Percentiles rank a stretch among this genome's conserved stretches.
These are phyloP conservation scores for Tympanoctomys barrerae DNA, from an alignment of 2,797 vertebrate genomes.

Conservation along the genomic window DNA sequence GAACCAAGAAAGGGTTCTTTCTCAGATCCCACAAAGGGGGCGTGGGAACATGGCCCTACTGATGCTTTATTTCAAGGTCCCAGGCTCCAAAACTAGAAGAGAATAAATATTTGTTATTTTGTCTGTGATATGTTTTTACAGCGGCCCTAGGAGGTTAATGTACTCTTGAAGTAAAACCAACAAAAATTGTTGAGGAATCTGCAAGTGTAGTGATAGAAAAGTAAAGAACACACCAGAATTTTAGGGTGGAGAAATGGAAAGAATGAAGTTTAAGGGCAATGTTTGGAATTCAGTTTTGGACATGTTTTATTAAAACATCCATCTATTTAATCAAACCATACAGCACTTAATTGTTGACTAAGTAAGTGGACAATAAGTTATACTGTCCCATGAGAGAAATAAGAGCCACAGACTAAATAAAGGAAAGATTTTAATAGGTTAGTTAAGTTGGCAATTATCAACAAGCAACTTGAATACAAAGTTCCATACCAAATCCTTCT, in stretches of 20 bases:
- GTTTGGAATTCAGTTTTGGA: background rate
- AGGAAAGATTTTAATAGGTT: background rate
- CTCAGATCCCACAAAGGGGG: background rate
- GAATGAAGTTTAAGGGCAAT: background rate
- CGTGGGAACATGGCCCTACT: background rate
- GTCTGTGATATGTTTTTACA: background rate
- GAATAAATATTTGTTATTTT: background rate
- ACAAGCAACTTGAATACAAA: background rate
- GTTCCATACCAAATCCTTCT: background rate
- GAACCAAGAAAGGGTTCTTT: background rate
- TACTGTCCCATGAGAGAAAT: background rate
- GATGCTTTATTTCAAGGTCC: background rate
- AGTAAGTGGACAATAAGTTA: background rate
- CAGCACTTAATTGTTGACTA: slow-evolving; percentile 18
- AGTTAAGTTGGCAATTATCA: slow-evolving; percentile 36
- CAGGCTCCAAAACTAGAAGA: background rate
- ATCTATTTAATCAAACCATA: background rate
- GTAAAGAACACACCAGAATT: slow-evolving; percentile 18
- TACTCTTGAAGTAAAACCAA: background rate
- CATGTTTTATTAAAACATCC: slow-evolving; percentile 2
- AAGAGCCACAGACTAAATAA: background rate
- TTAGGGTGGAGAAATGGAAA: background rate
- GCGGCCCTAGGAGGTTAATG: background rate
- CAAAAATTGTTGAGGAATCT: background rate
- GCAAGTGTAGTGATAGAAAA: background rate